phyloP scores from a whole-genome alignment of 2,113 vertebrate species.

The Pseudorasbora parva region DNA sequence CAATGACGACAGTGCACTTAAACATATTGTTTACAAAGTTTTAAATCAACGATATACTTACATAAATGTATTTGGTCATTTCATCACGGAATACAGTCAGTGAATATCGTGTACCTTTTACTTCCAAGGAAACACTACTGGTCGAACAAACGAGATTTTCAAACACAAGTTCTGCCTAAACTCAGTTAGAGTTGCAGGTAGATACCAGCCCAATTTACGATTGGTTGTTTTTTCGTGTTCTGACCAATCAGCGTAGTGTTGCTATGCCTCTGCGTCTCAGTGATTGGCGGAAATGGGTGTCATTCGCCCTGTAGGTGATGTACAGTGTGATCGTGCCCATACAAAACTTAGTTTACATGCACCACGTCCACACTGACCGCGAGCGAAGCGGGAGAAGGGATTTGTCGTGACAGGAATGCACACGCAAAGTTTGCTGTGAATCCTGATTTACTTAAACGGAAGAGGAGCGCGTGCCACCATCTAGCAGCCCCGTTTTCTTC shows the following conservation, averaged over 20 bases:
- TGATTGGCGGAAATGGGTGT: constrained; percentile 69
- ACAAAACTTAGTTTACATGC: constrained; percentile 73
- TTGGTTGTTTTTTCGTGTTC: constrained; percentile 12
- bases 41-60: neutral
- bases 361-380: constrained; percentile 68
- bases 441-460: constrained; percentile 61
- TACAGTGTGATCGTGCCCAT: constrained; percentile 48
- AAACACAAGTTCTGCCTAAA: neutral
- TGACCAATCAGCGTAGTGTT: constrained; percentile 72
- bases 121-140: neutral
- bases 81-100: neutral
- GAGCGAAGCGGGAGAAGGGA: constrained; percentile 51
- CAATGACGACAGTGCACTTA: neutral
- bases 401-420: constrained; percentile 60
- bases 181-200: constrained; percentile 37
- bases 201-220: constrained; percentile 18
- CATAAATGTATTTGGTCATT: neutral
- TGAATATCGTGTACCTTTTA: neutral
- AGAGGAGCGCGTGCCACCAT: constrained; percentile 63
- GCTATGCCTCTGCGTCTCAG: constrained; percentile 65
- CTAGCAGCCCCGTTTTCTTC: constrained; percentile 68
- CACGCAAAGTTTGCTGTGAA: constrained; percentile 52
- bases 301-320: constrained; percentile 54
- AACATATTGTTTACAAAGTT: neutral
- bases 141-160: neutral